Percentiles rank a stretch among this genome's conserved stretches.
Conservation (phyloP, 1,140 invertebrate genomes). For the Spodoptera litura region DNA sequence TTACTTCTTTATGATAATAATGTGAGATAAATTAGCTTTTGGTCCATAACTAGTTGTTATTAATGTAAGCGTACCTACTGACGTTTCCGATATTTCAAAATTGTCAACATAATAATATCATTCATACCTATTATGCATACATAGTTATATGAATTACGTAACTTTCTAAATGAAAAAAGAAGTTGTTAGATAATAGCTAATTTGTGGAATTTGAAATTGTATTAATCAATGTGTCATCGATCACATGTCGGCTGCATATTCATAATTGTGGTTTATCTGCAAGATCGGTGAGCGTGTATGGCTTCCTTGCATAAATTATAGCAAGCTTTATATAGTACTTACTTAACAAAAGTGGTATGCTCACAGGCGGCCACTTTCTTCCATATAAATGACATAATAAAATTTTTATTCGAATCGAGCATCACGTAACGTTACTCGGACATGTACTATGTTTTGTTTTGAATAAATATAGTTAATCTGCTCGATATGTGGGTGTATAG, state of each 20-base stretch:
- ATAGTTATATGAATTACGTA: neutral
- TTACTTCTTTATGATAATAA: slow-evolving; percentile 25
- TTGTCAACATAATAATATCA: slow-evolving; percentile 5
- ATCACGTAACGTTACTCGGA: slow-evolving; percentile 49
- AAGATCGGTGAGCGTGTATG: too few relatives aligned
- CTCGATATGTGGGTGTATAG: slow-evolving; percentile 1
- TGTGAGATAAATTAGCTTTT: slow-evolving; percentile 16
- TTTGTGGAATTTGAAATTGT: neutral
- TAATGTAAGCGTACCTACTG: neutral
- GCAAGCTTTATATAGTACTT: slow-evolving; percentile 49
- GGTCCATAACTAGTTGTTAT: slow-evolving; percentile 5
- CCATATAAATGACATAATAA: slow-evolving; percentile 52
- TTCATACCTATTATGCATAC: neutral
- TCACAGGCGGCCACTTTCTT: slow-evolving; percentile 44
- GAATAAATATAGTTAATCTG: slow-evolving; percentile 50
- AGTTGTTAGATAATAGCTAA: neutral
- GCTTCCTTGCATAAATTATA: slow-evolving; percentile 47
- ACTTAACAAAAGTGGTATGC: slow-evolving; percentile 38
- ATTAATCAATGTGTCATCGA: neutral
- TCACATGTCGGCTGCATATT: neutral
- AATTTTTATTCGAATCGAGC: slow-evolving; percentile 46
- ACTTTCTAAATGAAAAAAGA: slow-evolving; percentile 15
- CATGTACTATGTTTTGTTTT: slow-evolving; percentile 47
- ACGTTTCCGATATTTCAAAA: slow-evolving; percentile 8
- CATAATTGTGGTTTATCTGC: too few relatives aligned